Evolutionary conservation across 35 echinoderm and acorn worm species (phyloP), one percentile per base, ranked within the genome.

Genomic region (Acanthaster planci): DNA sequence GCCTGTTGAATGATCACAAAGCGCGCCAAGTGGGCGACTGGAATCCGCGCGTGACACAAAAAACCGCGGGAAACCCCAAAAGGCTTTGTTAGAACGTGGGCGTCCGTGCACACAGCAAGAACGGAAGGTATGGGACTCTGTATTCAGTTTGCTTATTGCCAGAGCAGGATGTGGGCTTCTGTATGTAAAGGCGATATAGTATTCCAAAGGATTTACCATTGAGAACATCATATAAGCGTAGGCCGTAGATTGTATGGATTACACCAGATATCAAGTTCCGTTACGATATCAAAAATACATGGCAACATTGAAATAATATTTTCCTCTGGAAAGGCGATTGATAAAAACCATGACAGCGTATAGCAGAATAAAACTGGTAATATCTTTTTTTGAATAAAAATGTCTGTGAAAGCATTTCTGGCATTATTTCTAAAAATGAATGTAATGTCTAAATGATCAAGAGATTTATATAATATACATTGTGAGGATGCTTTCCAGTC

Each of bases 1-100:
- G 64, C 64, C 64, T 72, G 64, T 72, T 72, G 64, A 72, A 72
- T 72, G 64, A 29, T 29, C 7, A 72, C 64, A 72, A 72, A 31
- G 64, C 8, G 34, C 8, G 34, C 64, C 64, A 36, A 72, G 64
- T 72, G 64, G 64, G 64, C 64, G 64, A 72, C 26, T 72, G 34
- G 34, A 68, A 68, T 68, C 18, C 60, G 60, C 23, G 59, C 30
- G 30, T 27, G 60, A 16, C 9, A 72, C 26, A 35, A 23, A 35
- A 72, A 72, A 72, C 26, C 26, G 64, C 64, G 29, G 64, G 64
- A 72, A 72, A 72, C 3, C 64, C 64, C 64, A 72, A 72, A 31
- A 72, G 64, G 64, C 64, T 31, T 19, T 31, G 30, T 72, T 6
- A 27, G 64, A 72, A 34, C 64, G 64, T 72, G 64, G 64, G 64